These are phyloP conservation scores for Pseudomyrmex sp. DNA, from an alignment of 1,140 invertebrate genomes.

Conservation along the genomic window DNA sequence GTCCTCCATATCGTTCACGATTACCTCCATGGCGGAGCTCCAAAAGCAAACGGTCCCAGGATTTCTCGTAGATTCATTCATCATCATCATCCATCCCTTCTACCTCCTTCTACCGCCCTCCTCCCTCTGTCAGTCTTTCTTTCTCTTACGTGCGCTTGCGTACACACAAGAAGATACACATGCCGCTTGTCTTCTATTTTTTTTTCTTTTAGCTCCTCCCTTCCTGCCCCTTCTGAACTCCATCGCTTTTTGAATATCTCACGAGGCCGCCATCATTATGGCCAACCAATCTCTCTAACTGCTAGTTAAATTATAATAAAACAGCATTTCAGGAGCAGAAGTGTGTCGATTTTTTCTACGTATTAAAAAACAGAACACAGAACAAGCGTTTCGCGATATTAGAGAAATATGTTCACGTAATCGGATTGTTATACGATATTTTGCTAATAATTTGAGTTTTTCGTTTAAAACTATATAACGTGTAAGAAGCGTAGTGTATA, in stretches of 20 bases:
- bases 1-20: constrained; percentile 64
- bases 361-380: neutral
- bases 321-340: constrained; percentile 62
- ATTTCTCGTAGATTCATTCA: constrained; percentile 80
- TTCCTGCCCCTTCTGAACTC: constrained; percentile 61
- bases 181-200: constrained; percentile 56
- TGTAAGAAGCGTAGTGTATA: constrained; percentile 53
- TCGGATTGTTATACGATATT: constrained; percentile 13
- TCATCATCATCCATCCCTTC: constrained; percentile 82
- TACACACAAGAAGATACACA: neutral
- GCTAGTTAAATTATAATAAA: constrained; percentile 63
- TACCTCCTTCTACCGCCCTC: constrained; percentile 60
- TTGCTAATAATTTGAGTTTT: neutral
- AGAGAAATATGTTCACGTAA: neutral
- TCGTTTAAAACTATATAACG: neutral
- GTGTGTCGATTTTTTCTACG: constrained; percentile 47
- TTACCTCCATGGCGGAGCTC: constrained; percentile 68
- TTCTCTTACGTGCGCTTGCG: constrained; percentile 31
- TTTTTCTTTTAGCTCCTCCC: constrained; percentile 73
- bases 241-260: constrained; percentile 77
- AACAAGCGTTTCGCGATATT: neutral
- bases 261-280: constrained; percentile 77
- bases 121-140: constrained; percentile 30
- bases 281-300: constrained; percentile 62
- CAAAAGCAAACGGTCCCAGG: constrained; percentile 77